A percentile compares a stretch with the other conserved stretches of the same genome.
Conservation (phyloP, 2,888 invertebrate species). For the Carcina quercana region DNA sequence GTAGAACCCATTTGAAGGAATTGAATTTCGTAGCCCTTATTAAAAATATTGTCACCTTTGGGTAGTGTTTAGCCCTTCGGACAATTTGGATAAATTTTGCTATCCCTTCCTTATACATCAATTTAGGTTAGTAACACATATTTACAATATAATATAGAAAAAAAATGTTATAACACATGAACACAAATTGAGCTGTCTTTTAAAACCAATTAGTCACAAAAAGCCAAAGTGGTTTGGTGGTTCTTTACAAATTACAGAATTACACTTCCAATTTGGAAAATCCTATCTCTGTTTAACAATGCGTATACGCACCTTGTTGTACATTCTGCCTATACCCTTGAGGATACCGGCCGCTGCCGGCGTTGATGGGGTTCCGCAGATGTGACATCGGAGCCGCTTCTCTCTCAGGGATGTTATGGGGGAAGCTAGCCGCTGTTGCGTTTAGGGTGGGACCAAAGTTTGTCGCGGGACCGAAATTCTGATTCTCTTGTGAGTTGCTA, state of each 20-base stretch:
- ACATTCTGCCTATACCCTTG: constrained; percentile 63
- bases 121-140: constrained; percentile 54
- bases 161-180: constrained; percentile 23
- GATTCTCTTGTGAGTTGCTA: constrained; percentile 63
- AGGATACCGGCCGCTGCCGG: constrained; percentile 63
- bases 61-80: too few relatives aligned
- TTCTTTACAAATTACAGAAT: constrained; percentile 22
- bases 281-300: constrained; percentile 45
- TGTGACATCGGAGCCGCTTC: constrained; percentile 68
- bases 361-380: constrained; percentile 55
- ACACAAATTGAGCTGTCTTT: constrained; percentile 63
- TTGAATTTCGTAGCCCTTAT: too few relatives aligned
- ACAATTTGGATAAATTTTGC: too few relatives aligned
- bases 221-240: constrained; percentile 66
- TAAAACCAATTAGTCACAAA: constrained; percentile 58
- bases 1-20: too few relatives aligned
- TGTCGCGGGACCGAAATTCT: constrained; percentile 46
- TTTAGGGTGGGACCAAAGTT: constrained; percentile 66
- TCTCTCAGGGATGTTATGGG: constrained; percentile 55
- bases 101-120: too few relatives aligned
- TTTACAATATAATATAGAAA: constrained; percentile 31
- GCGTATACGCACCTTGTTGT: constrained; percentile 70
- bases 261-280: constrained; percentile 29
- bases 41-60: too few relatives aligned
- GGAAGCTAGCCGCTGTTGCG: constrained; percentile 55